Evolutionary conservation across 1,140 invertebrate species (phyloP).

Genomic region (Drosophila grimshawi): DNA sequence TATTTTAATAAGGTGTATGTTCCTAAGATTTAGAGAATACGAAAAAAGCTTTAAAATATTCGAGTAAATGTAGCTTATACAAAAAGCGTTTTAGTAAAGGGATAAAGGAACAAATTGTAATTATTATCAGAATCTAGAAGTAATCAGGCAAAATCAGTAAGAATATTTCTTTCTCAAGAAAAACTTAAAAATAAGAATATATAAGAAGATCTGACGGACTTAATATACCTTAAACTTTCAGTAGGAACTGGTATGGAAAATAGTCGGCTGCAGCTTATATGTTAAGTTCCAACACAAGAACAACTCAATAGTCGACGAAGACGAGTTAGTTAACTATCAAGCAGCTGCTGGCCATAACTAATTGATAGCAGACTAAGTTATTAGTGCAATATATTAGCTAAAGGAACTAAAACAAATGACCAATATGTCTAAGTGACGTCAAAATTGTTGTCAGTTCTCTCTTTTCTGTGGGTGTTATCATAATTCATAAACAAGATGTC

Average conservation of each 20-base stretch:
- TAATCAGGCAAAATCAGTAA: too few relatives aligned
- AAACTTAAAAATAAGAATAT: too few relatives aligned
- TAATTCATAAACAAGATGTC: constrained; percentile 58
- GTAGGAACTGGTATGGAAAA: too few relatives aligned
- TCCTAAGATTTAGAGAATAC: too few relatives aligned
- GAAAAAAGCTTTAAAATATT: too few relatives aligned
- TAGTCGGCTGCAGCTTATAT: too few relatives aligned
- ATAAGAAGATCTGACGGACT: too few relatives aligned
- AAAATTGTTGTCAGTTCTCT: constrained; percentile 54
- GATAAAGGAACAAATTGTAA: too few relatives aligned
- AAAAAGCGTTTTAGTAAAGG: too few relatives aligned
- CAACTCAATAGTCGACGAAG: background rate
- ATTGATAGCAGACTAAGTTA: constrained; percentile 39
- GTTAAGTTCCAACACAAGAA: background rate
- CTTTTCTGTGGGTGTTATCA: constrained; percentile 45
- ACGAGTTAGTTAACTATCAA: background rate
- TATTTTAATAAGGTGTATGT: background rate
- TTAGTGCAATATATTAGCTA: constrained; percentile 47
- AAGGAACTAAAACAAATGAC: constrained; percentile 67
- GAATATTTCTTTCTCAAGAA: too few relatives aligned
- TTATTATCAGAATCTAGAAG: too few relatives aligned
- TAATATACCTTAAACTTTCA: background rate
- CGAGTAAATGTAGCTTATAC: too few relatives aligned
- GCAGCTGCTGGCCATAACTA: constrained; percentile 52
- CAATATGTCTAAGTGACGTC: constrained; percentile 77